Percentiles rank a stretch among this genome's conserved stretches.
Evolutionary conservation across 2,797 vertebrate genomes (phyloP).

Genomic region (Rhinoraja longicauda): DNA sequence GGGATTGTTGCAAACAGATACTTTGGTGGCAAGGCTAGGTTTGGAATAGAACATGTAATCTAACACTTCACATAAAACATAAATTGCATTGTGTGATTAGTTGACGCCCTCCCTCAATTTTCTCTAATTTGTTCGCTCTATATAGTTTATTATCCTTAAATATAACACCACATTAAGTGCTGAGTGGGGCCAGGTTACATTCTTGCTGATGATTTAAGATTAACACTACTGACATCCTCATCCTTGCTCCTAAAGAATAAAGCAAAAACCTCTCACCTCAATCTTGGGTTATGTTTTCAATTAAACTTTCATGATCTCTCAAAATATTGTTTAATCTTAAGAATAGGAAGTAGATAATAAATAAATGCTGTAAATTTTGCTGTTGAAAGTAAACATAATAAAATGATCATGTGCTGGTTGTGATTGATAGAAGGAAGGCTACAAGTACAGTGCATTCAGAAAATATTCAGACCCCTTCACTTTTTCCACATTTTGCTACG

Average conservation of each 20-base stretch:
- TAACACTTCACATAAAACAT: background rate
- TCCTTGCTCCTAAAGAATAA: background rate
- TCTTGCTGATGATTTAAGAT: background rate
- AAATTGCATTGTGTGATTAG: background rate
- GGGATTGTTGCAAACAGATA: too few relatives aligned
- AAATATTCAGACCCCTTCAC: too few relatives aligned
- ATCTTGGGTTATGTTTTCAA: background rate
- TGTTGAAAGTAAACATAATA: background rate
- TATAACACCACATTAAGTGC: background rate
- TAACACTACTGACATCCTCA: background rate
- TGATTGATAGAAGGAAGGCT: background rate
- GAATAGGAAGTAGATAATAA: background rate
- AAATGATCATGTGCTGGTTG: background rate
- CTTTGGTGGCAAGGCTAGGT: too few relatives aligned
- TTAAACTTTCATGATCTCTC: background rate
- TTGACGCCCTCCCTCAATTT: background rate
- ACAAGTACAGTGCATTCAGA: too few relatives aligned
- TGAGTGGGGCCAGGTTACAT: background rate
- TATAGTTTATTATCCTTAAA: background rate
- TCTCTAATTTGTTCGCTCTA: background rate
- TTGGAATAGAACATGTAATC: too few relatives aligned
- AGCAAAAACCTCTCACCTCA: background rate
- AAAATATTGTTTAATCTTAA: background rate
- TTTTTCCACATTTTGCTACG: too few relatives aligned
- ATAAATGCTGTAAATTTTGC: background rate